These are phyloP conservation scores for Vanessa cardui DNA, from an alignment of 2,888 invertebrate species.

Conservation along the genomic window DNA sequence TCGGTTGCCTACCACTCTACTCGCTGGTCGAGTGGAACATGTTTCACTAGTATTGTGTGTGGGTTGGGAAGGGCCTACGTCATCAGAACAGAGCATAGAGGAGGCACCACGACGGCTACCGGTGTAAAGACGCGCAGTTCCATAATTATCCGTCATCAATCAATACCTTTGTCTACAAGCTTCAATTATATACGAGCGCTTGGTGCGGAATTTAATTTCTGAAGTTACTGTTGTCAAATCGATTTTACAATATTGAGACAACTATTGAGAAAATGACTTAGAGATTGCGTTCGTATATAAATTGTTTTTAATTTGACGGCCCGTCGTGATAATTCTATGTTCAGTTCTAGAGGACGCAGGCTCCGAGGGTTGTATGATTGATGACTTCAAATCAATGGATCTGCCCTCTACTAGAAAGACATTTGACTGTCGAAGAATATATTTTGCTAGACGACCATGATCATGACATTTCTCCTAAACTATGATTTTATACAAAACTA, in stretches of 20 bases:
- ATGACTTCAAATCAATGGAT: conserved; percentile 83
- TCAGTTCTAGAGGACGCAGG: conserved; percentile 79
- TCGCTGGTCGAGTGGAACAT: conserved; percentile 3
- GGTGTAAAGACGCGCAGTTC: conserved; percentile 59
- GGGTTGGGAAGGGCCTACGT: conserved; percentile 61
- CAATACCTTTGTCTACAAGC: conserved; percentile 56
- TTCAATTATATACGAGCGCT: conserved; percentile 54
- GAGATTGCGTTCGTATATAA: conserved; percentile 38
- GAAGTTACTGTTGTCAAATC: background rate
- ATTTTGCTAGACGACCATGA: conserved; percentile 33
- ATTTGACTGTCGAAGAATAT: background rate
- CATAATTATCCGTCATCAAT: conserved; percentile 81
- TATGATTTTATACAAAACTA: no score
- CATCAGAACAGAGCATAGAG: conserved; percentile 80
- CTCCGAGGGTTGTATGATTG: conserved; percentile 74
- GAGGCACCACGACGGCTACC: conserved; percentile 79
- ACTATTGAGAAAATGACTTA: background rate
- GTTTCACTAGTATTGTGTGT: background rate
- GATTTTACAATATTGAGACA: background rate
- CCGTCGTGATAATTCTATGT: conserved; percentile 77
- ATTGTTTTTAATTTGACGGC: conserved; percentile 54
- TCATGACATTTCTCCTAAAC: background rate
- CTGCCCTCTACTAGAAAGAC: conserved; percentile 63
- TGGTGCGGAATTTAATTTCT: conserved; percentile 1
- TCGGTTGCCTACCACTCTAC: conserved; percentile 32